A percentile compares a stretch with the other conserved stretches of the same genome.
Conservation (phyloP, 1,140 invertebrate species). For the Scaptomyza graminum region DNA sequence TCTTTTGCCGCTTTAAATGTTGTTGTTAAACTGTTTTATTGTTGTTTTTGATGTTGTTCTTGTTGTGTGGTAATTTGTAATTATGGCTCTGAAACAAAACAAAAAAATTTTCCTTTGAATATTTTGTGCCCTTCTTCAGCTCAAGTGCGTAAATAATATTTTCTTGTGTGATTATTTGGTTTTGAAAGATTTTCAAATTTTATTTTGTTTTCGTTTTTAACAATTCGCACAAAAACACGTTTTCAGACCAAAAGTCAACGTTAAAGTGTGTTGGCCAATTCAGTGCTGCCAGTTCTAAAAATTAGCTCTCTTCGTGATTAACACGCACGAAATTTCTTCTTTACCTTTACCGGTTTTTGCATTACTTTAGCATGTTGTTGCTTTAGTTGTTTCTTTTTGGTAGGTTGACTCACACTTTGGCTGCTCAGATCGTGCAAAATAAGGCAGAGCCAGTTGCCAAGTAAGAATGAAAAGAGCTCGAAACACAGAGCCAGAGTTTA, state of each 20-base stretch:
- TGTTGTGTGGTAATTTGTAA: constrained; percentile 62
- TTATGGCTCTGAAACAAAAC: constrained; percentile 72
- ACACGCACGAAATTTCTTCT: constrained; percentile 75
- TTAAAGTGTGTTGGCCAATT: constrained; percentile 33
- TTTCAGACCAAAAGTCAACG: constrained; percentile 25
- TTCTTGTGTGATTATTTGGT: background rate
- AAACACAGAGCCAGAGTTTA: too few species aligned
- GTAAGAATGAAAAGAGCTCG: background rate
- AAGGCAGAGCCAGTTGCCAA: constrained; percentile 2
- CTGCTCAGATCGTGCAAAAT: constrained; percentile 37
- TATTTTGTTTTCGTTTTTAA: too few species aligned
- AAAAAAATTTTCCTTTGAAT: constrained; percentile 58
- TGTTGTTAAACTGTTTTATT: constrained; percentile 39
- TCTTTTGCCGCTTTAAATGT: constrained; percentile 40
- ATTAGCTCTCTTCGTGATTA: constrained; percentile 53
- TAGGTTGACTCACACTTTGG: constrained; percentile 27
- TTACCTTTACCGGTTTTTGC: constrained; percentile 72
- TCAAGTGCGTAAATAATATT: constrained; percentile 27
- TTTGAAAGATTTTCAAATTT: constrained; percentile 5
- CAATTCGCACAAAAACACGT: constrained; percentile 55
- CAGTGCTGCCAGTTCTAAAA: constrained; percentile 27
- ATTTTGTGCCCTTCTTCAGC: constrained; percentile 57
- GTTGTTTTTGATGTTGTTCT: constrained; percentile 34
- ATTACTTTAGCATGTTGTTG: constrained; percentile 12
- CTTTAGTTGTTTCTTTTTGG: constrained; percentile 19